Conservation (phyloP, 2,797 vertebrate genomes). For the Myoxocephalus aenaeus region DNA sequence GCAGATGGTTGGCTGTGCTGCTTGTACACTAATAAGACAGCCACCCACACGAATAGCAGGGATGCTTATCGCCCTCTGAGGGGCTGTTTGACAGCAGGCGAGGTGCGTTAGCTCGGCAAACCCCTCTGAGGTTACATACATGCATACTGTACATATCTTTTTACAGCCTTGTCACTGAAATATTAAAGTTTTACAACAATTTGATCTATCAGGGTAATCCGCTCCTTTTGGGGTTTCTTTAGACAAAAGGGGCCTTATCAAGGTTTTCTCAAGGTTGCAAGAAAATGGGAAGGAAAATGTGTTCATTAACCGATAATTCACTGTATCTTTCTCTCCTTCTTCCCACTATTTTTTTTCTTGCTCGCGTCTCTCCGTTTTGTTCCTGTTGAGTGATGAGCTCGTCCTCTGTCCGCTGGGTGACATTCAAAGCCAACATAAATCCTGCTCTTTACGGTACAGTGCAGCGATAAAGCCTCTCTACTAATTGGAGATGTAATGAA, state of each 20-base stretch:
- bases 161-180: slow-evolving; percentile 47
- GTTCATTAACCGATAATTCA: slow-evolving; percentile 74
- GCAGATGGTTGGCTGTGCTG: slow-evolving; percentile 96
- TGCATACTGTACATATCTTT: slow-evolving; percentile 65
- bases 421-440: slow-evolving; percentile 99
- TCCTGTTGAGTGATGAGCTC: slow-evolving; percentile 95
- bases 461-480: slow-evolving; percentile 97
- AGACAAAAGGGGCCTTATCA: slow-evolving; percentile 45
- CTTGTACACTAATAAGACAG: slow-evolving; percentile 94
- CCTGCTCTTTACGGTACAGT: slow-evolving; percentile 96
- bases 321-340: slow-evolving; percentile 67
- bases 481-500: slow-evolving; percentile 99
- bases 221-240: slow-evolving; percentile 16
- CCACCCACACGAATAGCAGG: slow-evolving; percentile 92
- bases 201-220: slow-evolving; percentile 10
- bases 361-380: slow-evolving; percentile 86
- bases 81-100: slow-evolving; percentile 88
- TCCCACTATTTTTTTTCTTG: slow-evolving; percentile 73
- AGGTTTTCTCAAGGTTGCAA: slow-evolving; percentile 72
- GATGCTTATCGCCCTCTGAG: slow-evolving; percentile 94
- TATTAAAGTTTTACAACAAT: slow-evolving; percentile 9
- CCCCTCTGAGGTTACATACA: slow-evolving; percentile 64
- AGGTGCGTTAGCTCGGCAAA: slow-evolving; percentile 65
- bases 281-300: slow-evolving; percentile 74
- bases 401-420: slow-evolving; percentile 98